Percentiles rank a stretch among this genome's conserved stretches.
phyloP scores from a whole-genome alignment of 1,140 invertebrate genomes.

The Drosophila orena region DNA sequence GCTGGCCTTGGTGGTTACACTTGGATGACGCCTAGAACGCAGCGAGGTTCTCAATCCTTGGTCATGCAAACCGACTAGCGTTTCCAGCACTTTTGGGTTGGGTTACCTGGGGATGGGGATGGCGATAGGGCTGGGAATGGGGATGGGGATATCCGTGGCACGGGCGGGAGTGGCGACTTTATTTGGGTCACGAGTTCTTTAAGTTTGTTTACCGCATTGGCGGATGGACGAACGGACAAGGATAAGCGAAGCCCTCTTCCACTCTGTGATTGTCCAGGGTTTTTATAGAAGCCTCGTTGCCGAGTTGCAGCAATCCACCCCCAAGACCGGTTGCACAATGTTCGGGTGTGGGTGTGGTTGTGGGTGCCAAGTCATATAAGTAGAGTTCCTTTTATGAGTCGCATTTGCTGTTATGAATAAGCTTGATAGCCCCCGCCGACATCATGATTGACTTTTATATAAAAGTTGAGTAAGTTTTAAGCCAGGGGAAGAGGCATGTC shows the following conservation, averaged over 20 bases:
- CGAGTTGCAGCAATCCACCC: slow-evolving; percentile 32
- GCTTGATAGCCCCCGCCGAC: slow-evolving; percentile 36
- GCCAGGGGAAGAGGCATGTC: background rate
- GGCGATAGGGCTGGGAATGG: background rate
- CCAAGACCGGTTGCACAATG: slow-evolving; percentile 45
- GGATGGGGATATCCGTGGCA: background rate
- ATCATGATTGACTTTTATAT: slow-evolving; percentile 49
- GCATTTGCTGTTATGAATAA: slow-evolving; percentile 62
- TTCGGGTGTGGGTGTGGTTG: background rate
- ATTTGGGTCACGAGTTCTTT: slow-evolving; percentile 68
- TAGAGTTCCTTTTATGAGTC: slow-evolving; percentile 43
- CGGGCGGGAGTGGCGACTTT: slow-evolving; percentile 27
- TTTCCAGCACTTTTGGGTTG: slow-evolving; percentile 29
- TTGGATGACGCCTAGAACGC: slow-evolving; percentile 34
- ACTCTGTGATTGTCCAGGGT: slow-evolving; percentile 19
- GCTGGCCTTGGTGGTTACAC: slow-evolving; percentile 44
- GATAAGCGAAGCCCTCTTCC: slow-evolving; percentile 9
- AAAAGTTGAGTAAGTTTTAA: slow-evolving; percentile 44
- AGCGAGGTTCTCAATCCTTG: slow-evolving; percentile 60
- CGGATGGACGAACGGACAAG: slow-evolving; percentile 1
- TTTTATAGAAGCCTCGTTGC: slow-evolving; percentile 68
- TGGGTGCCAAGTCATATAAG: slow-evolving; percentile 12
- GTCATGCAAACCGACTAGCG: slow-evolving; percentile 58
- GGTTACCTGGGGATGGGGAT: slow-evolving; percentile 10
- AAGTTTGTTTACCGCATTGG: slow-evolving; percentile 71